Percentiles rank a stretch among this genome's conserved stretches.
Evolutionary conservation across 2,888 invertebrate genomes (phyloP).

Genomic region (Parnassius orleans): DNA sequence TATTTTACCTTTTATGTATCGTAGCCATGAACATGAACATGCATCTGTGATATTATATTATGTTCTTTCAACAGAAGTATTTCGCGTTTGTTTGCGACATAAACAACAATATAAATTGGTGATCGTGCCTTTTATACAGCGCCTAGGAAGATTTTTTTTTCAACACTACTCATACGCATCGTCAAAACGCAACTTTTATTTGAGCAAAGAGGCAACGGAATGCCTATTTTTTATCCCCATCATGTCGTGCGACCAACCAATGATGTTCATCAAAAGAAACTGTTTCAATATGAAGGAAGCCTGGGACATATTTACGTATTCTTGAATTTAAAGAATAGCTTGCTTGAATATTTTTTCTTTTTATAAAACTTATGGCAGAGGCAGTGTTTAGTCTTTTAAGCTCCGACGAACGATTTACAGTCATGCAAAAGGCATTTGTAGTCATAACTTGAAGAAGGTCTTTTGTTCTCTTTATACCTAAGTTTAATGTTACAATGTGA

Average conservation of each 20-base stretch:
- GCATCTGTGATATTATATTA: constrained; percentile 5
- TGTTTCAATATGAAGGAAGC: neutral
- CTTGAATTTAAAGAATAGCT: constrained; percentile 3
- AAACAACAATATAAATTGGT: neutral
- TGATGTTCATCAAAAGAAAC: neutral
- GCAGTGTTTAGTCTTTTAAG: constrained; percentile 19
- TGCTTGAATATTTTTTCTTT: constrained; percentile 9
- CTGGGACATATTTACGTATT: constrained; percentile 5
- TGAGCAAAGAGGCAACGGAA: constrained; percentile 5
- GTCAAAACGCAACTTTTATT: constrained; percentile 4
- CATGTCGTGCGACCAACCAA: neutral
- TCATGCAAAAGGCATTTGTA: constrained; percentile 23
- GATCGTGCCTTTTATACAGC: neutral
- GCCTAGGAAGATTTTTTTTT: constrained; percentile 6
- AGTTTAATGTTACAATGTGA: constrained; percentile 23
- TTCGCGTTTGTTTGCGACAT: too few species aligned
- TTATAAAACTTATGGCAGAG: constrained; percentile 10
- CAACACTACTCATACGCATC: constrained; percentile 5
- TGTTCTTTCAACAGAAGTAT: constrained; percentile 3
- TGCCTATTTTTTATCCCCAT: constrained; percentile 1
- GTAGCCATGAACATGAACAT: neutral
- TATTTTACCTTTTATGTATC: too few species aligned
- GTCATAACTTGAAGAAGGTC: constrained; percentile 20
- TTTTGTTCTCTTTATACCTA: constrained; percentile 14
- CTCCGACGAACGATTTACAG: constrained; percentile 11